phyloP scores from a whole-genome alignment of 1,140 invertebrate genomes.

The Andricus grossulariae region DNA sequence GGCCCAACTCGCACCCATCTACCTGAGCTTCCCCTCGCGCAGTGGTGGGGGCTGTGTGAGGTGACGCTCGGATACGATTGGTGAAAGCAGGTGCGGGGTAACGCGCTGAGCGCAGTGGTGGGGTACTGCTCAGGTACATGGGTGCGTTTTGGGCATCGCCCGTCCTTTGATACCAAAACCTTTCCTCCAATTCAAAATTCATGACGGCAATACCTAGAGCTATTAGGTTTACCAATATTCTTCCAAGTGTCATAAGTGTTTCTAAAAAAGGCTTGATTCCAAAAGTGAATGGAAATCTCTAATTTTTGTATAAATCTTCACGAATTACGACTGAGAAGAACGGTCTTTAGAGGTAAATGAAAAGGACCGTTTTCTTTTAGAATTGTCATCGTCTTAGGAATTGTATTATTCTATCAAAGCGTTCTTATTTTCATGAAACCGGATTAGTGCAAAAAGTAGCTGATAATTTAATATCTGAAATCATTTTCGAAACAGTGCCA shows the following conservation, averaged over 20 bases:
- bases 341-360: slow-evolving; percentile 13
- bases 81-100: too few species aligned
- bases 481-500: slow-evolving; percentile 22
- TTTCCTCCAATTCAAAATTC: too few species aligned
- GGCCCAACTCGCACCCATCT: too few species aligned
- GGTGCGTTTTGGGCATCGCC: not conserved
- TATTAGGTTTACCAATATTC: not conserved
- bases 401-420: not conserved
- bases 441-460: not conserved
- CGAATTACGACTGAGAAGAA: slow-evolving; percentile 6
- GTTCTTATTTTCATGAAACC: not conserved
- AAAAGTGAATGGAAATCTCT: not conserved
- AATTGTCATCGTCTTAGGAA: not conserved
- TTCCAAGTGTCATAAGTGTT: not conserved
- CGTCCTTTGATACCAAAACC: not conserved
- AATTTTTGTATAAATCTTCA: slow-evolving; percentile 8
- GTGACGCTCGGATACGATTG: too few species aligned
- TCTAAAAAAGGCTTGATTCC: not conserved
- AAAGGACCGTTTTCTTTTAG: not conserved
- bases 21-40: too few species aligned
- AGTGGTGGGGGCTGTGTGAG: too few species aligned
- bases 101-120: too few species aligned
- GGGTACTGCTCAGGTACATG: too few species aligned
- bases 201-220: too few species aligned
- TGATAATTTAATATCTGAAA: not conserved